Base-by-base conservation (phyloP, 2,113 vertebrate genomes). In the Corydoras sp. region DNA sequence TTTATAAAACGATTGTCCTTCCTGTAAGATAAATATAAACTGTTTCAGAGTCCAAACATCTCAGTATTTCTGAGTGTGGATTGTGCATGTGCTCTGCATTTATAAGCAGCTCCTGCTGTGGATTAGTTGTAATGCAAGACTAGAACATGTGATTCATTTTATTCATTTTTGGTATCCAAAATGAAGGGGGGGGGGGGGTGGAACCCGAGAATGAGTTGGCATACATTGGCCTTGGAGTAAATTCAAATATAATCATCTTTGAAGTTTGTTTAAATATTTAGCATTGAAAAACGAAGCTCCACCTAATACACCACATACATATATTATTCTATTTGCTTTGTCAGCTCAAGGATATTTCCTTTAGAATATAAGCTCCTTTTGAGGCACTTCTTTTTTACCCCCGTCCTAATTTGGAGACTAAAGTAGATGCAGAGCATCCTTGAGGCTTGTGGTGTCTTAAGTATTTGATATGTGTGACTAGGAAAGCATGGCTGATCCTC, bases 381-480 rank as follows among this genome's bases (percentile, higher is more conserved):
- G 58, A 79, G 64, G 58, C 71, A 78, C 29, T 67, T 62, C 29
- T 65, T 63, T 59, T 72, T 65, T 56, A 59, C 3, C 53, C 59
- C 43, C 49, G 76, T 78, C 72, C 77, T 66, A 72, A 68, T 85
- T 83, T 81, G 71, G 50, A 71, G 76, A 80, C 76, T 59, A 73
- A 81, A 78, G 60, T 63, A 79, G 72, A 86, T 84, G 76, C 77
- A 73, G 72, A 74, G 81, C 80, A 74, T 80, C 77, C 82, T 86
- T 85, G 79, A 84, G 79, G 81, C 74, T 74, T 66, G 63, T 83
- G 78, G 80, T 64, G 73, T 81, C 79, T 82, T 75, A 81, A 81
- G 77, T 61, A 83, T 87, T 84, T 85, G 80, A 84, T 83, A 88
- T 86, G 86, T 86, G 79, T 85, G 85, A 85, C 81, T 84, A 80